Base-by-base conservation (phyloP, 2,888 invertebrate genomes). In the Agrypnus murinus region DNA sequence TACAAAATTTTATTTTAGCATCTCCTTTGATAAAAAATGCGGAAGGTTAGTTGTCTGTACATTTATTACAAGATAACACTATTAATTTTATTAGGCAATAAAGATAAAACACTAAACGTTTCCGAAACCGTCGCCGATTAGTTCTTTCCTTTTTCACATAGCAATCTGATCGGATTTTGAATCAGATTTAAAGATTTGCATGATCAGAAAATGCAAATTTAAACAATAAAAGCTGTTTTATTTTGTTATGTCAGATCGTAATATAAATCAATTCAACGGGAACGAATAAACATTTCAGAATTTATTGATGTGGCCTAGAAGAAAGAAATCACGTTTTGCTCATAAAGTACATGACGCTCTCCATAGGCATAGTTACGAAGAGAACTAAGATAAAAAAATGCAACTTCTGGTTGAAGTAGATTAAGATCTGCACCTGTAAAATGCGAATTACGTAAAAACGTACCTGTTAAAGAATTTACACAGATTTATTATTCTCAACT, bases 51-150 rank as follows among this genome's bases (percentile, higher is more conserved):
- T 25, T 25, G 25, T 25, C 3, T 31, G 17, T 34, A 25, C 15
- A 45, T 60, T 60, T 60, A 60, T 46, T 60, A 45, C 60, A 32
- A 60, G 31, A 60, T 43, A 60, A 60, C n/a, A n/a, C 45, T 9
- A 60, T 59, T 40, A 43, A 59, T 12, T 60, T 60, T 60, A 60
- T 60, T 45, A 15, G 25, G 14, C 59, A n/a, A 43, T 59, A 59
- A 59, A 59, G 59, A 59, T 36, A 36, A 36, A 55, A 17, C 10
- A 8, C 34, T 15, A 12, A 36, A 14, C 6, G 7, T 17, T 25
- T 17, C 19, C 14, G 36, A 55, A 55, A 38, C 36, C 7, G 10
- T 36, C 7, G 10, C 17, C 17, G 31, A 55, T 55, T 55, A 17
- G 34, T 34, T 15, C 55, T 14, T 50, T 55, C 17, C 36, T 15